Percentiles rank a stretch among this genome's conserved stretches.
phyloP scores from a whole-genome alignment of 2,888 invertebrate species.

The Calliopum simillimum region DNA sequence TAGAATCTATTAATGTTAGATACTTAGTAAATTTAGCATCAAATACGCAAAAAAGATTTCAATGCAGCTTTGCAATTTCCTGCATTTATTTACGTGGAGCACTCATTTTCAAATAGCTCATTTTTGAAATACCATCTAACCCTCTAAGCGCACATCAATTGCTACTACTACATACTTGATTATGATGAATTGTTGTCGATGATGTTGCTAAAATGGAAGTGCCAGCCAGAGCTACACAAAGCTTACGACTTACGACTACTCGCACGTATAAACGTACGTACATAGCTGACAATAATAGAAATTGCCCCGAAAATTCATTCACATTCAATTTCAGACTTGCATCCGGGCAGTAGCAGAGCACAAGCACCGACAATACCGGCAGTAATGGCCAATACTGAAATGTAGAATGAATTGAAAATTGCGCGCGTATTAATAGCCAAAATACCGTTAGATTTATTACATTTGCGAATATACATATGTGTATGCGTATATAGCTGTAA shows the following conservation, averaged over 20 bases:
- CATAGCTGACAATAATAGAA: conserved; percentile 45
- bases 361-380: neutral
- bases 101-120: too few species aligned
- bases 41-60: too few species aligned
- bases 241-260: too few species aligned
- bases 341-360: neutral
- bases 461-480: conserved; percentile 8
- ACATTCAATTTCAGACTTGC: conserved; percentile 27
- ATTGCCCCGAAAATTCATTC: conserved; percentile 36
- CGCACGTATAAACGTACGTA: neutral
- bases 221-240: too few species aligned
- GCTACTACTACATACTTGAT: conserved; percentile 17
- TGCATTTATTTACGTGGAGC: too few species aligned
- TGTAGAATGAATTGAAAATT: neutral
- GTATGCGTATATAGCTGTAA: neutral
- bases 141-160: neutral
- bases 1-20: too few species aligned
- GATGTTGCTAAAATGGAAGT: neutral
- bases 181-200: conserved; percentile 29
- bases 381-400: too few species aligned
- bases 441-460: conserved; percentile 1
- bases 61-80: too few species aligned
- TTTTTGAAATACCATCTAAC: too few species aligned
- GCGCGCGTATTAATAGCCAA: conserved; percentile 14
- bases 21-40: too few species aligned